These are phyloP conservation scores for Gnatocerus cornutus DNA, from an alignment of 2,888 invertebrate species.

Conservation along the genomic window DNA sequence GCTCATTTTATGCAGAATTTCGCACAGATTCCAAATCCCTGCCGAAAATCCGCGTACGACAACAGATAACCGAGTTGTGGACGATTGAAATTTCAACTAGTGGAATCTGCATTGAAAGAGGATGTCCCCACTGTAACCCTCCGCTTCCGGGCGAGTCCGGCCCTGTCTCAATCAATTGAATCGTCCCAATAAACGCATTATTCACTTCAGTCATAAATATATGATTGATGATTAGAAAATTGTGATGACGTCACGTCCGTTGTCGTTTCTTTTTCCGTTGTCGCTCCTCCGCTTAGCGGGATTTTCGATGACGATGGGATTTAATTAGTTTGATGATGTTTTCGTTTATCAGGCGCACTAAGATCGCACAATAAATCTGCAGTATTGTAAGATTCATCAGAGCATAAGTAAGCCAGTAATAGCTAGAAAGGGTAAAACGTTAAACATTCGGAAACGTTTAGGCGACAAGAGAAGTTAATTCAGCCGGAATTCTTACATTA, in stretches of 20 bases:
- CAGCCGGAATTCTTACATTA: conserved; percentile 71
- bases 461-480: conserved; percentile 70
- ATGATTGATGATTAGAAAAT: conserved; percentile 72
- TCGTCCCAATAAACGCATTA: conserved; percentile 66
- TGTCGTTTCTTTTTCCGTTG: neutral
- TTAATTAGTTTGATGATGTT: conserved; percentile 32
- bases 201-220: conserved; percentile 71
- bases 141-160: conserved; percentile 45
- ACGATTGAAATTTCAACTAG: no score
- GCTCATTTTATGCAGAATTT: no score
- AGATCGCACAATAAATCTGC: conserved; percentile 65
- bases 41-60: no score
- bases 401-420: conserved; percentile 70
- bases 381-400: conserved; percentile 68
- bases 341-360: conserved; percentile 29
- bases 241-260: conserved; percentile 70
- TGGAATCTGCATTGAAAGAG: no score
- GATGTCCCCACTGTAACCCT: conserved; percentile 62
- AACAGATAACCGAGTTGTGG: no score
- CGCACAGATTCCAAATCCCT: no score
- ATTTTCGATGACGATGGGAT: conserved; percentile 19
- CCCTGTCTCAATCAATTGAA: conserved; percentile 61
- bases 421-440: conserved; percentile 68
- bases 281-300: neutral
- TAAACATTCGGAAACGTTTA: conserved; percentile 69